phyloP scores from a whole-genome alignment of 2,113 vertebrate genomes.

The Onychostoma macrolepis region DNA sequence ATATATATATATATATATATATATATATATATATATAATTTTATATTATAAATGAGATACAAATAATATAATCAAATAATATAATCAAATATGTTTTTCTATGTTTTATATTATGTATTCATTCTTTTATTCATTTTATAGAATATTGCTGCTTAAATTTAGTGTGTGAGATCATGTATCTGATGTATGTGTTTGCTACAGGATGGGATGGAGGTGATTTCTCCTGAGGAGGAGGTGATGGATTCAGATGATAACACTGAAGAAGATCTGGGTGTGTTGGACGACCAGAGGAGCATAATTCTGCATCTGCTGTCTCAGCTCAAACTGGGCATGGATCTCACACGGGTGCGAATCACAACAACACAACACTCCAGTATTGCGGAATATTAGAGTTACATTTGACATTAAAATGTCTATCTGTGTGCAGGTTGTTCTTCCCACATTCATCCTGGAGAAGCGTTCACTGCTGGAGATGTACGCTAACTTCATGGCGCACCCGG shows the following conservation, averaged over 20 bases:
- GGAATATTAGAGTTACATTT: not conserved
- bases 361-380: constrained; percentile 38
- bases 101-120: too few species aligned
- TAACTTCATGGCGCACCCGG: constrained; percentile 96
- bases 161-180: too few species aligned
- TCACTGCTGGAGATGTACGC: constrained; percentile 98
- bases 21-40: too few species aligned
- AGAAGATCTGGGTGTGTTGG: constrained; percentile 88
- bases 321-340: constrained; percentile 96
- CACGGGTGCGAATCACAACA: constrained; percentile 79
- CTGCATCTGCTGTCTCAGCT: constrained; percentile 95
- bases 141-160: too few species aligned
- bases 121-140: too few species aligned
- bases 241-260: constrained; percentile 91
- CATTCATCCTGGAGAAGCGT: constrained; percentile 95
- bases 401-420: not conserved
- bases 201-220: constrained; percentile 78
- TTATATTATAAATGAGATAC: too few species aligned
- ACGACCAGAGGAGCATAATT: constrained; percentile 92
- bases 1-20: too few species aligned
- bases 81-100: too few species aligned
- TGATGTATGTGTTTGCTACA: constrained; percentile 64
- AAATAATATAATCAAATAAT: too few species aligned
- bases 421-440: constrained; percentile 91
- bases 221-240: constrained; percentile 86